Percentiles rank a stretch among this genome's conserved stretches.
phyloP scores from a whole-genome alignment of 2,113 vertebrate species.

The Talpa occidentalis region DNA sequence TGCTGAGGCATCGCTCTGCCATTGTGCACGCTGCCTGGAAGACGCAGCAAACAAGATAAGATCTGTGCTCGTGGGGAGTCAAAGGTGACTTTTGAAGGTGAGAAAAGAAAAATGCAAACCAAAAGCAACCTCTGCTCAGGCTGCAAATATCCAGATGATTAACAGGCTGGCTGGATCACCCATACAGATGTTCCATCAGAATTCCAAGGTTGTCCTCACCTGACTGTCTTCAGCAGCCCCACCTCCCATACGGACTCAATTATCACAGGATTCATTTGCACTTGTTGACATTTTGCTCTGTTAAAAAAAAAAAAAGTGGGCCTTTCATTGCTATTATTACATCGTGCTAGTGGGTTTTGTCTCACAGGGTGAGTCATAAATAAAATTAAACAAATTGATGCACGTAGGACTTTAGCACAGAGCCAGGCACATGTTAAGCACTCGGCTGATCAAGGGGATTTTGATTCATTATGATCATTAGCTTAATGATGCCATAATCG shows the following conservation, averaged over 20 bases:
- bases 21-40: background rate
- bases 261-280: slow-evolving; percentile 41
- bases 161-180: background rate
- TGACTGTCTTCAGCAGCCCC: background rate
- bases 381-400: slow-evolving; percentile 1
- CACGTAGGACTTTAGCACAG: background rate
- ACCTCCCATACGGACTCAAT: background rate
- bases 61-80: background rate
- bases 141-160: background rate
- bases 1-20: background rate
- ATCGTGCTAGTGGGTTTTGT: slow-evolving; percentile 26
- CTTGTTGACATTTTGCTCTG: slow-evolving; percentile 59
- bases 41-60: background rate
- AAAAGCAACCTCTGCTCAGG: background rate
- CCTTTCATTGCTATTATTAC: background rate
- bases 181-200: slow-evolving; percentile 22
- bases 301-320: background rate
- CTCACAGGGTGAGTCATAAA: slow-evolving; percentile 41
- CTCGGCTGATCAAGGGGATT: background rate
- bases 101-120: background rate
- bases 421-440: background rate
- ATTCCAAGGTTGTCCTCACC: background rate
- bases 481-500: background rate
- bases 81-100: background rate
- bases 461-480: background rate